Evolutionary conservation across 2,797 vertebrate species (phyloP), one percentile per base, ranked within the genome.

Genomic region (Sparidentex hasta): DNA sequence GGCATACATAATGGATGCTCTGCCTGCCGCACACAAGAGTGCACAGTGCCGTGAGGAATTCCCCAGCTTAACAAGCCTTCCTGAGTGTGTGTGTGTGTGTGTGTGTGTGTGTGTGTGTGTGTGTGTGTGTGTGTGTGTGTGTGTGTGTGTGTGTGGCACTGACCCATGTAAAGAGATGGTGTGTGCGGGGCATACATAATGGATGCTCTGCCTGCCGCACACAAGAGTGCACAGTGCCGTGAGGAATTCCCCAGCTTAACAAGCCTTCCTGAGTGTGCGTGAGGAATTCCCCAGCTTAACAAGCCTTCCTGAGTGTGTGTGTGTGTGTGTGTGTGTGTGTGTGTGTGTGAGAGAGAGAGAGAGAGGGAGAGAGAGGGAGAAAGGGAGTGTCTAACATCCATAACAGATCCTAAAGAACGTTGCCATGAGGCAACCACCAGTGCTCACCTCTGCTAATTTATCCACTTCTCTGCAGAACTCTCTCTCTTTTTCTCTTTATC

Each of bases 1-100:
- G 80, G 77, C 91, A 94, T 94, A 82, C 88, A 92, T 94, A 93
- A 93, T 93, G 83, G 82, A 93, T 92, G 91, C 82, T 66, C 64
- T 86, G 78, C 83, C 84, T 88, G 79, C 84, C 67, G 21, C 72
- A 82, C 87, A 90, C 71, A 78, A 54, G 82, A 80, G 81, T 61
- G 67, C 80, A 76, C 80, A 88, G 72, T 44, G 69, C 87, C 27
- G n/a, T 50, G 72, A 93, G 90, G 87, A 89, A 92, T 89, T 86
- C 84, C 33, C 85, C 84, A 83, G 78, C 63, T 83, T 88, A 88
- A 90, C 86, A 88, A 82, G 82, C 74, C 79, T 84, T 38, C 52
- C 65, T 80, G 54, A 29, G 52, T 43, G 76, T 84, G 76, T 76
- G 69, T 69, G 77, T 69, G 77, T 76, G 59, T 67, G 50, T 50